Base-by-base conservation (phyloP, 2,113 vertebrate genomes). In the Leucoraja erinaceus region DNA sequence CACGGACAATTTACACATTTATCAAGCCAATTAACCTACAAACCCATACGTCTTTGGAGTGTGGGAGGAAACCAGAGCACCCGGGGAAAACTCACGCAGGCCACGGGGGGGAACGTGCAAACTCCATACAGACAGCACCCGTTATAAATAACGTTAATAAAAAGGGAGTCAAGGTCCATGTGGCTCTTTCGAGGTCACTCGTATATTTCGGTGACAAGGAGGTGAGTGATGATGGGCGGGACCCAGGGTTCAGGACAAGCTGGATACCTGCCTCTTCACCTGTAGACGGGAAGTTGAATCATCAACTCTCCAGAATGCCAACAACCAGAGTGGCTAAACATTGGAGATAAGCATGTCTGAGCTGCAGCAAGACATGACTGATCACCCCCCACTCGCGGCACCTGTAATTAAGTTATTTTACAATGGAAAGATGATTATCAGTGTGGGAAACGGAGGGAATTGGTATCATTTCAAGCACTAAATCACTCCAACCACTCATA, bases 391-490 rank as follows among this genome's bases (percentile, higher is more conserved):
- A 38, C 90, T 72, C 66, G 88, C 66, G 38, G 38, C 38, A 47
- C 38, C 70, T 38, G 72, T 91, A 91, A 72, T 38, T 74, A 54
- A 91, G 66, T 72, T 72, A 70, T 25, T 91, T 91, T 91, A 91
- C 68, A 70, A 91, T 91, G 66, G 68, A 91, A n/a, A 88, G 90
- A 70, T 72, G 18, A 72, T 72, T 91, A 91, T 91, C 90, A 91
- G 90, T 91, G 90, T 91, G 90, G 90, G 90, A 91, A 91, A 25
- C 25, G 38, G 68, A 91, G 90, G 90, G 72, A 91, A 74, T 91
- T 91, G 90, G 66, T 91, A 47, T 38, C 68, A 91, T 38, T 74
- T 72, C 90, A 91, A 91, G 66, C 68, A 91, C 68, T 91, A 72
- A 91, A 72, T 72, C 33, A 72, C 18, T 91, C 68, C 72, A 38